Conservation (phyloP, 2,888 invertebrate species). For the Caenorhabditis zanzibari region DNA sequence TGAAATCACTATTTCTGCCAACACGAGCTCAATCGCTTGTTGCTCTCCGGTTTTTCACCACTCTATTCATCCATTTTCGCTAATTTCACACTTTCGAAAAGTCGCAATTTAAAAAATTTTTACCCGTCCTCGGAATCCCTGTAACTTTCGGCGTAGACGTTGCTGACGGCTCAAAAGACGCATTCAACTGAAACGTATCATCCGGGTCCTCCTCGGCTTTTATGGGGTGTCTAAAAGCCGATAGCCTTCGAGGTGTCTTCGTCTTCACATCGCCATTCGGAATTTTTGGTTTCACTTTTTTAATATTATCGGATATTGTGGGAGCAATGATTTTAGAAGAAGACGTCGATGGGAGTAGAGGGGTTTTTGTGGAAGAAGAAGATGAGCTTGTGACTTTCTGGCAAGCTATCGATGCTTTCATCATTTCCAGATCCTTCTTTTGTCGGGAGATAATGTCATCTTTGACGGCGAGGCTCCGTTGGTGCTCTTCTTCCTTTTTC, state of each 20-base stretch:
- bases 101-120: no score
- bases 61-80: no score
- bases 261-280: not conserved
- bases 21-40: no score
- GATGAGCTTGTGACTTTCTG: not conserved
- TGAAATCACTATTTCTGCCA: no score
- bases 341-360: not conserved
- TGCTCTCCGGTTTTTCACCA: no score
- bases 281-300: conserved; percentile 44
- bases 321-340: not conserved
- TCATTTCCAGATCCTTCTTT: conserved; percentile 43
- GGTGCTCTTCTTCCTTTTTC: conserved; percentile 32
- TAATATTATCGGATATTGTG: conserved; percentile 5
- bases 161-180: conserved; percentile 47
- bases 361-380: not conserved
- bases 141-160: conserved; percentile 53
- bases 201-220: conserved; percentile 36
- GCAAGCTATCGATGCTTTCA: conserved; percentile 34
- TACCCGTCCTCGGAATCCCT: conserved; percentile 6
- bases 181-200: conserved; percentile 58
- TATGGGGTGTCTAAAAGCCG: conserved; percentile 45
- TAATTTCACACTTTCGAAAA: no score
- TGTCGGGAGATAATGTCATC: conserved; percentile 9
- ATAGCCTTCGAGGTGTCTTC: conserved; percentile 46
- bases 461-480: not conserved